Base-by-base conservation (phyloP, 2,888 invertebrate genomes). In the Galeopsomyia nigrocyanea region DNA sequence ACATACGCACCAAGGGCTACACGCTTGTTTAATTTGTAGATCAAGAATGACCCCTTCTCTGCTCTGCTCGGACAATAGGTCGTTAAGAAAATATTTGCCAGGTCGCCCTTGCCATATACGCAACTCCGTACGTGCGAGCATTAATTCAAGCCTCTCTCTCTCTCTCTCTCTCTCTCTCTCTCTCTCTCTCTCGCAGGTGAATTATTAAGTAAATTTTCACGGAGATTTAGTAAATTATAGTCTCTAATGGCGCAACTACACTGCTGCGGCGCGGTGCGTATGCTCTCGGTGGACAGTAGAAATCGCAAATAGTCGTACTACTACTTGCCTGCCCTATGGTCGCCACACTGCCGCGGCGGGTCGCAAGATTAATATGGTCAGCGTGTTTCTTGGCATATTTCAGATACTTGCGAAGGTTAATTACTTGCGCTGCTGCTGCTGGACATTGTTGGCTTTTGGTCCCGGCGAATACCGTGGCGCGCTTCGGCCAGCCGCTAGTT, bases 381-480 rank as follows among this genome's bases (percentile, higher is more conserved):
- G 80, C 81, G 75, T 82, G 81, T 83, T 84, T 83, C 83, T 84
- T 83, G 81, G 79, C 80, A 81, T 83, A 81, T 81, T 83, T 83
- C 79, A 80, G 78, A 82, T 83, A 83, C 81, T 83, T 83, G 77
- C 69, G 72, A 80, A 72, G 82, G 82, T 82, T 83, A 84, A 84
- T 84, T 83, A 83, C 80, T 79, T 82, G n/a, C n/a, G n/a, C n/a
- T n/a, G n/a, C n/a, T n/a, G n/a, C n/a, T 70, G 70, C 75, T 69
- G 77, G 77, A 80, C 82, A 83, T 83, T 82, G 79, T 79, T 80
- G 81, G 61, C 26, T 17, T 26, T 14, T 22, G 16, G 16, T 22
- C 21, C 19, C 14, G 21, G 17, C 55, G 10, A 31, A 19, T 64
- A 39, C 56, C 68, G 14, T 58, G 26, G 14, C 57, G 22, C 5